Evolutionary conservation across 1,140 invertebrate genomes (phyloP), one percentile per base, ranked within the genome.

Genomic region (Nephila pilipes): DNA sequence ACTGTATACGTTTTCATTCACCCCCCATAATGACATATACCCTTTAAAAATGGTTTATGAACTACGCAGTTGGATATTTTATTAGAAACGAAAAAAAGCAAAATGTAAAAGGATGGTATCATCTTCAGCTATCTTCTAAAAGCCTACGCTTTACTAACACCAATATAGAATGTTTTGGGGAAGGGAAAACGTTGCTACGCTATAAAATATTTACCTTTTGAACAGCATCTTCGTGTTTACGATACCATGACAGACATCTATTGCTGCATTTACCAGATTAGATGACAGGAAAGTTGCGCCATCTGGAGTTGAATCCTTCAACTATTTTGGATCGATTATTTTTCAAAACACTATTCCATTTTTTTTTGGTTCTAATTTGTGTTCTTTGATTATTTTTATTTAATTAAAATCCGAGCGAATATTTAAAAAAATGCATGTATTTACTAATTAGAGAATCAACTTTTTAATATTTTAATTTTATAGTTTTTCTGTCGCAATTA

Each of bases 141-240:
- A 32, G 18, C 36, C 69, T 75, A 75, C 29, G 2, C 14, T 32
- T 32, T 20, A 75, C 69, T 36, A 75, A 36, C 69, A 20, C 18
- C 25, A 32, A 75, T 75, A 36, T 22, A 32, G 36, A 32, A 32
- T 75, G 32, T 75, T 75, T 75, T 75, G 29, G 32, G 18, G 16
- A 4, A 16, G 69, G n/a, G 29, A 36, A 75, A 75, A 75, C 69
- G 69, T 75, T 75, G 69, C 69, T 75, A 75, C 32, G 69, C 69
- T 25, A 75, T 75, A 75, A 75, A 75, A 75, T 75, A 75, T 75
- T 75, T 75, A 75, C 69, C 69, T 75, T 75, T 75, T 29, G 69
- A 75, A 75, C 69, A 75, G 69, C 69, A 75, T 75, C 69, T 75
- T 75, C 29, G 69, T 75, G 69, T 75, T 75, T 75, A 75, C 69